Conservation (phyloP, 2,113 vertebrate genomes). For the Shinisaurus crocodilurus region DNA sequence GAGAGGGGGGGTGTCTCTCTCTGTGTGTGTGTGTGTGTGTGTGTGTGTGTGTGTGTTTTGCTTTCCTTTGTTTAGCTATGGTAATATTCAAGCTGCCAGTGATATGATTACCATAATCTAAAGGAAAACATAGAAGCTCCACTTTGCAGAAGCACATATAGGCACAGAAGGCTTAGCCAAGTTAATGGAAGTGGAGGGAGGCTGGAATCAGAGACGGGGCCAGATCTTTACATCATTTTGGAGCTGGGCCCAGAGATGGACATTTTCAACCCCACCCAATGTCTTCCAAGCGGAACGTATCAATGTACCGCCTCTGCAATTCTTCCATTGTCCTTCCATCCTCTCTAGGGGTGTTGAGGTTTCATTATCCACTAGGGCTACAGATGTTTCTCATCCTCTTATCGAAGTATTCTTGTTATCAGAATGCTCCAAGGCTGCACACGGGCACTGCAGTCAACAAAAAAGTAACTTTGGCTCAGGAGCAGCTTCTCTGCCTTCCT, state of each 20-base stretch:
- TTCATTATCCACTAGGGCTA: neutral
- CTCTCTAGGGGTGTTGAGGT: neutral
- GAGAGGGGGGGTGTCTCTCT: neutral
- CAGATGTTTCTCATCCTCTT: neutral
- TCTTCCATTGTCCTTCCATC: neutral
- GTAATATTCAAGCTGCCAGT: conserved; percentile 54
- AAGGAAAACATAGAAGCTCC: conserved; percentile 55
- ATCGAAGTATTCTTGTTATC: neutral
- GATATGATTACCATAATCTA: conserved; percentile 66
- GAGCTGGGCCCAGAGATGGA: neutral
- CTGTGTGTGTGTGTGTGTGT: neutral
- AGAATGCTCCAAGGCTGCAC: neutral
- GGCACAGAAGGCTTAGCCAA: neutral
- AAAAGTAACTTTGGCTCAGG: neutral
- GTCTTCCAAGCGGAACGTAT: neutral
- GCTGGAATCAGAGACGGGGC: neutral
- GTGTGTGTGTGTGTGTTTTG: neutral
- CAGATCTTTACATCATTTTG: neutral
- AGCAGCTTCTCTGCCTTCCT: neutral
- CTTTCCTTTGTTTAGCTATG: conserved; percentile 51
- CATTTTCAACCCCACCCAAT: no score
- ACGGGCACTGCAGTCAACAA: neutral
- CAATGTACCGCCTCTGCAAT: neutral
- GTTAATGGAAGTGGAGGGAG: accelerated
- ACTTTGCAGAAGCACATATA: neutral